Evolutionary conservation across 2,888 invertebrate genomes (phyloP).

Genomic region (Bibio marci): DNA sequence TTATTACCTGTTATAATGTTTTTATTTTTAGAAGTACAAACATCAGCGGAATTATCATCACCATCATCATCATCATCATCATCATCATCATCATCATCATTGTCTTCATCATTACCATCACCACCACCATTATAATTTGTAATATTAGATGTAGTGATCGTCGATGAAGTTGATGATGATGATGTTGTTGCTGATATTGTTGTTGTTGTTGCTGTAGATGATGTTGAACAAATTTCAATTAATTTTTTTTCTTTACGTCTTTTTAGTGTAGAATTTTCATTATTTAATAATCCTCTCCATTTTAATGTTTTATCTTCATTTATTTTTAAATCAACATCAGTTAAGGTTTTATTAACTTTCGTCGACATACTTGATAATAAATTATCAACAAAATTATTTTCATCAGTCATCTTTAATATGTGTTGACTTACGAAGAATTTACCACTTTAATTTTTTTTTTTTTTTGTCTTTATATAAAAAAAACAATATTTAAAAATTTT

Average conservation of each 20-base stretch:
- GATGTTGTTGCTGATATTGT: background rate
- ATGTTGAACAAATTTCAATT: background rate
- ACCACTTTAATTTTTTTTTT: background rate
- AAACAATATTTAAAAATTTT: no score
- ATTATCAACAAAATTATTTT: conserved; percentile 16
- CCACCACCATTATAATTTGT: background rate
- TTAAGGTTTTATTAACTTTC: conserved; percentile 19
- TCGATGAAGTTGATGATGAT: background rate
- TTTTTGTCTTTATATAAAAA: background rate
- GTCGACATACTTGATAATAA: conserved; percentile 25
- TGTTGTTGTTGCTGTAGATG: background rate
- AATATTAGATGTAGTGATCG: background rate
- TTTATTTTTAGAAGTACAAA: background rate
- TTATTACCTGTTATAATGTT: conserved; percentile 4
- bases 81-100: background rate
- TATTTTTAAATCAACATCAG: conserved; percentile 15
- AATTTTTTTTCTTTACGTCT: conserved; percentile 3
- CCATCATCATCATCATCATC: background rate
- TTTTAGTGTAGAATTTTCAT: conserved; percentile 22
- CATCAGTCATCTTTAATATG: conserved; percentile 19
- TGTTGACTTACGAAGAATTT: background rate
- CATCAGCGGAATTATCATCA: no score
- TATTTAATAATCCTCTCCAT: conserved; percentile 27
- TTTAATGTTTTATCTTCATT: conserved; percentile 28
- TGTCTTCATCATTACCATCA: conserved; percentile 1